A percentile compares a stretch with the other conserved stretches of the same genome.
phyloP scores from a whole-genome alignment of 2,888 invertebrate genomes.

The Amorpha juglandis region DNA sequence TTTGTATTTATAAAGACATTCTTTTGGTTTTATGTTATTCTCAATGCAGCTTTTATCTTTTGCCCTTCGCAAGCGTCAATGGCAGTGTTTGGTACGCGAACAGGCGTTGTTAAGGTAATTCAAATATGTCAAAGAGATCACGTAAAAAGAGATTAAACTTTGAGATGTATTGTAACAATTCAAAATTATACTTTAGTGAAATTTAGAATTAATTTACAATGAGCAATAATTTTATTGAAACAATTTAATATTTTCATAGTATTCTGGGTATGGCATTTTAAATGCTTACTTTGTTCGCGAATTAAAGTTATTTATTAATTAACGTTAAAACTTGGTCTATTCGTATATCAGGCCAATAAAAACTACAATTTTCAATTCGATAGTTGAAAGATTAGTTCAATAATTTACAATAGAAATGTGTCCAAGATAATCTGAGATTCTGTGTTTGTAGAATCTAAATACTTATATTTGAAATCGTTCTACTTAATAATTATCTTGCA shows the following conservation, averaged over 20 bases:
- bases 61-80: constrained; percentile 10
- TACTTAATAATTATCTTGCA: constrained; percentile 8
- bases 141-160: constrained; percentile 24
- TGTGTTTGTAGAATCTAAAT: not conserved
- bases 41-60: constrained; percentile 12
- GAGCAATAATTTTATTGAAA: constrained; percentile 45
- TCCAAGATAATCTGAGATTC: constrained; percentile 10
- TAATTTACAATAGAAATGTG: constrained; percentile 7
- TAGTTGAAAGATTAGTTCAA: not conserved
- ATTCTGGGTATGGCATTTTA: constrained; percentile 3
- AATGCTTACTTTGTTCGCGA: constrained; percentile 28
- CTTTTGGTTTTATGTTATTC: not conserved
- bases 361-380: constrained; percentile 1
- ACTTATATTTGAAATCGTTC: not conserved
- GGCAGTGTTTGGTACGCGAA: constrained; percentile 22
- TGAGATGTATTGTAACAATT: constrained; percentile 39
- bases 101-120: constrained; percentile 16
- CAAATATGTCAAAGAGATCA: constrained; percentile 19
- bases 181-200: constrained; percentile 36
- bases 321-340: constrained; percentile 13
- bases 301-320: not conserved
- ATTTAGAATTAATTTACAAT: constrained; percentile 36
- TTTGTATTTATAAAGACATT: not conserved
- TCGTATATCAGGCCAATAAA: constrained; percentile 9
- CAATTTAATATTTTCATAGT: too few relatives aligned